Percentiles rank a stretch among this genome's conserved stretches.
phyloP scores from a whole-genome alignment of 2,888 invertebrate species.

The Carabus problematicus region DNA sequence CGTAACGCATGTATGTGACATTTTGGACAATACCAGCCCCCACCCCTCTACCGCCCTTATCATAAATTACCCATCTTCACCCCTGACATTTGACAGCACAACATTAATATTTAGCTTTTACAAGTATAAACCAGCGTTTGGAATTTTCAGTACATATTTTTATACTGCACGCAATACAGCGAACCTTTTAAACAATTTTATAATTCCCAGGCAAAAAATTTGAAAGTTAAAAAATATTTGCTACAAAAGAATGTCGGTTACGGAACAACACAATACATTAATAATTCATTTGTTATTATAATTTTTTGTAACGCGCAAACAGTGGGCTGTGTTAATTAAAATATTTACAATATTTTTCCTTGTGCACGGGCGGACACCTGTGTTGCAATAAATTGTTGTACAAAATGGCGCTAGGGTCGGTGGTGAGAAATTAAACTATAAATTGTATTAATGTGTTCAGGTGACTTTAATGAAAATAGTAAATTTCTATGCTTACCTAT shows the following conservation, averaged over 20 bases:
- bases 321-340: background rate
- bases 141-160: too few species aligned
- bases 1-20: too few species aligned
- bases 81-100: too few species aligned
- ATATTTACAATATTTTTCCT: too few species aligned
- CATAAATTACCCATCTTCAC: too few species aligned
- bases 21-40: too few species aligned
- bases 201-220: too few species aligned
- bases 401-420: conserved; percentile 1
- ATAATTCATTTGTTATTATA: background rate
- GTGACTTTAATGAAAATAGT: conserved; percentile 27
- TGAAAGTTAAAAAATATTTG: background rate
- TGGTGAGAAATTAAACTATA: conserved; percentile 29
- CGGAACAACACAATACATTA: background rate
- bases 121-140: too few species aligned
- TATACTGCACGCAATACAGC: too few species aligned
- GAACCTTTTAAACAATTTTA: too few species aligned
- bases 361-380: background rate
- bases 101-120: too few species aligned
- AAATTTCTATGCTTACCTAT: conserved; percentile 20
- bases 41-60: too few species aligned
- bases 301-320: background rate
- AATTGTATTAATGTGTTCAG: conserved; percentile 20
- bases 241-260: background rate
- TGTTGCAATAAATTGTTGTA: background rate